A percentile compares a stretch with the other conserved stretches of the same genome.
Conservation (phyloP, 2,113 vertebrate species). For the Motacilla alba region DNA sequence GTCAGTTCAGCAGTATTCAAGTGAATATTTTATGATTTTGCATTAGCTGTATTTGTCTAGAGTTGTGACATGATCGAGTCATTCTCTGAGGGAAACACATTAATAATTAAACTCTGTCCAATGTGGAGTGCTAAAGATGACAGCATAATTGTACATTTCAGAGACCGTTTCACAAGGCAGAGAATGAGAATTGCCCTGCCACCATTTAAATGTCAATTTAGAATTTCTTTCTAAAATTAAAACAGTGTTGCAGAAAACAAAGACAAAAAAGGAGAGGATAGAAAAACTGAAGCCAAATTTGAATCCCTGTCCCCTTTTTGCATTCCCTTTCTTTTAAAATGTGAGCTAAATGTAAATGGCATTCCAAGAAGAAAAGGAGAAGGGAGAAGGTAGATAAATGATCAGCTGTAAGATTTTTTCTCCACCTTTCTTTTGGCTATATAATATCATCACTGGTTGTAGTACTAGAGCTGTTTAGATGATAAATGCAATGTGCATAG, state of each 20-base stretch:
- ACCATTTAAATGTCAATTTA: slow-evolving; percentile 82
- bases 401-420: not conserved
- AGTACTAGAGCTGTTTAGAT: slow-evolving; percentile 57
- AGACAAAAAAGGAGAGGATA: not conserved
- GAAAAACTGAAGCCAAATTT: slow-evolving; percentile 50
- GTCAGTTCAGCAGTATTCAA: slow-evolving; percentile 85
- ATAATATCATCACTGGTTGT: slow-evolving; percentile 41
- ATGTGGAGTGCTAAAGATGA: slow-evolving; percentile 87
- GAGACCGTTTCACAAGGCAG: slow-evolving; percentile 73
- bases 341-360: slow-evolving; percentile 53
- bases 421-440: slow-evolving; percentile 1
- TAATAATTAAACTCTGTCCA: slow-evolving; percentile 94
- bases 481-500: slow-evolving; percentile 63
- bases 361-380: not conserved
- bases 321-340: slow-evolving; percentile 56
- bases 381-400: slow-evolving; percentile 37
- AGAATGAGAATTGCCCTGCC: slow-evolving; percentile 78
- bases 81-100: slow-evolving; percentile 91
- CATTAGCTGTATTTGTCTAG: slow-evolving; percentile 95
- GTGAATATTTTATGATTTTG: slow-evolving; percentile 97
- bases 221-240: slow-evolving; percentile 74
- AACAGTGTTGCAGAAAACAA: slow-evolving; percentile 50
- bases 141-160: slow-evolving; percentile 85
- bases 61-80: slow-evolving; percentile 93
- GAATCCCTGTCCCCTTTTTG: slow-evolving; percentile 30